Percentiles rank a stretch among this genome's conserved stretches.
Evolutionary conservation across 2,797 vertebrate species (phyloP).

Genomic region (Sphenopsis melanotis): DNA sequence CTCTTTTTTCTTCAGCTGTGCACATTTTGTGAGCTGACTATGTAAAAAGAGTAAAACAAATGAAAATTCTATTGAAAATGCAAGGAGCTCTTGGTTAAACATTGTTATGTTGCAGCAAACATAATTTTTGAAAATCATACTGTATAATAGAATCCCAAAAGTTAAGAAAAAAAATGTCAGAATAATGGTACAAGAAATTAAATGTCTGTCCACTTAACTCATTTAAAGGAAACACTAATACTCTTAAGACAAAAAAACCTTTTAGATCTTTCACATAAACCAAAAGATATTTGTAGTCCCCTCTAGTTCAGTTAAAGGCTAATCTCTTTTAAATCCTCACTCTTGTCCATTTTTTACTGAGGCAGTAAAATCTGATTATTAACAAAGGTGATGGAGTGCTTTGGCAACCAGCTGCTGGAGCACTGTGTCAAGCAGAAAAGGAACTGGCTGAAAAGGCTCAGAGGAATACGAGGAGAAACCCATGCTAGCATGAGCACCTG

Average conservation of each 20-base stretch:
- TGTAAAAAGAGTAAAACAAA: not conserved
- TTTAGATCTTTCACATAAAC: not conserved
- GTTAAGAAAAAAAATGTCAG: not conserved
- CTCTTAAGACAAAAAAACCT: not conserved
- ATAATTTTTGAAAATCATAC: not conserved
- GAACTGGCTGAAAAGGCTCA: not conserved
- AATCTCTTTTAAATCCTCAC: slow-evolving; percentile 15
- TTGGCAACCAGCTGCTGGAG: slow-evolving; percentile 21
- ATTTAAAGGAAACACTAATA: not conserved
- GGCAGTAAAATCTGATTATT: slow-evolving; percentile 41
- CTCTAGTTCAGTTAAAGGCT: not conserved
- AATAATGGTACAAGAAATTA: not conserved
- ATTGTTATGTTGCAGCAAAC: not conserved
- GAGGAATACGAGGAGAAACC: not conserved
- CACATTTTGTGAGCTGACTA: not conserved
- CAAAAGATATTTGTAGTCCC: not conserved
- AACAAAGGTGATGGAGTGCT: slow-evolving; percentile 4
- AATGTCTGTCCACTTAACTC: not conserved
- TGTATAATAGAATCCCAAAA: not conserved
- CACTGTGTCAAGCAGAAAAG: not conserved
- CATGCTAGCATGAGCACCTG: not conserved
- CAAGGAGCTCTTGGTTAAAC: not conserved
- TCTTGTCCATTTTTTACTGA: slow-evolving; percentile 7
- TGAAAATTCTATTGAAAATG: not conserved
- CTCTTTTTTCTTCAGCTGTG: not conserved